Conservation (phyloP, 2,113 vertebrate genomes). For the Carassius carassius region DNA sequence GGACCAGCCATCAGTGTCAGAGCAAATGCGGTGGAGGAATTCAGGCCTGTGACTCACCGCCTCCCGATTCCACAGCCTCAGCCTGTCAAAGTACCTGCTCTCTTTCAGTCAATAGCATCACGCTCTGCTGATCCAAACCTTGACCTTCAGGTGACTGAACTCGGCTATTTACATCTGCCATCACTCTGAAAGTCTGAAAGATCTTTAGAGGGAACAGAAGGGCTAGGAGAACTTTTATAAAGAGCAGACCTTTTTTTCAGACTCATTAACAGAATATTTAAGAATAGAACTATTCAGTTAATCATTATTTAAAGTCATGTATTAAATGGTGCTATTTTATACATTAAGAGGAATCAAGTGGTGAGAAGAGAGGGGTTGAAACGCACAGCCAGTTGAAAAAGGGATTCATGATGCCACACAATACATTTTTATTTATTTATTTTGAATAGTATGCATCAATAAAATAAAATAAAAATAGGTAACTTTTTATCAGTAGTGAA, state of each 20-base stretch:
- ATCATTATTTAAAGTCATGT: background rate
- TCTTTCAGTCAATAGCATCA: constrained; percentile 63
- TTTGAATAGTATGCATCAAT: too few relatives aligned
- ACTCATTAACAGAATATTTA: background rate
- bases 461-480: too few relatives aligned
- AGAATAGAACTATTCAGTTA: background rate
- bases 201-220: constrained; percentile 56
- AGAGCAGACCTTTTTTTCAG: background rate
- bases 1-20: constrained; percentile 56
- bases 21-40: constrained; percentile 41
- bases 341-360: background rate
- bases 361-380: background rate
- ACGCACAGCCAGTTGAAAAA: too few relatives aligned
- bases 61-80: background rate
- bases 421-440: too few relatives aligned
- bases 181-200: constrained; percentile 52
- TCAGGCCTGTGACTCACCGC: constrained; percentile 57
- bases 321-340: background rate
- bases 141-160: constrained; percentile 64
- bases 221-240: background rate
- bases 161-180: constrained; percentile 54
- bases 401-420: background rate
- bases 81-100: constrained; percentile 57
- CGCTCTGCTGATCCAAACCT: constrained; percentile 59
- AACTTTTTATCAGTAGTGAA: too few relatives aligned